Evolutionary conservation across 1,140 invertebrate species (phyloP), one percentile per base, ranked within the genome.

Genomic region (Battus philenor): DNA sequence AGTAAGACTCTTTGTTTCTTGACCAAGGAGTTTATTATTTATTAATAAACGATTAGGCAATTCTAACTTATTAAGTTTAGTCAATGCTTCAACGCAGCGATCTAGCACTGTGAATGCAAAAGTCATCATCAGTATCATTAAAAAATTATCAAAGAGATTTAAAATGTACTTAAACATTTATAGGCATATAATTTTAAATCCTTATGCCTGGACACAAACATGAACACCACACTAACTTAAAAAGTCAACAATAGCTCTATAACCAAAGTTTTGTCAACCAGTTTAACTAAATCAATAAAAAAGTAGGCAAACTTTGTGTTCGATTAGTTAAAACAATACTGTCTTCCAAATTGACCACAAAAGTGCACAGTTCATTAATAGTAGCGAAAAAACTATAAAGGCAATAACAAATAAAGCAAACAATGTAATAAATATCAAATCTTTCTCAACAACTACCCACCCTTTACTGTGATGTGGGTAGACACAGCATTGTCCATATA

Each of bases 71-170:
- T 46, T 38, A 53, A 85, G 56, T 47, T 67, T 73, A 26, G 29
- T 41, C 32, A 81, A 30, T 17, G 79, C 77, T 52, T 52, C 39
- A 58, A 59, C 49, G 64, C 78, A 83, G 45, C 77, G 75, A 59
- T 64, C 68, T 52, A 85, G 54, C 46, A 83, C 81, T 85, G 81
- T 32, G 70, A 79, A 61, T 34, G 67, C 44, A 76, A 71, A 68
- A 62, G 54, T 27, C 32, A 38, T 18, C 32, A 51, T 36, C 33
- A 32, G 30, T 13, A 22, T 10, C 33, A 41, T 32, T 41, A 29
- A 50, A 1, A 24, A 24, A 7, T 1, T 24, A 24, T 24, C 5
- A n/a, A n/a, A n/a, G n/a, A n/a, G n/a, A n/a, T n/a, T n/a, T n/a
- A n/a, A n/a, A n/a, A n/a, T n/a, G n/a, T n/a, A n/a, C n/a, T n/a